These are phyloP conservation scores for Daboia siamensis DNA, from an alignment of 2,113 vertebrate genomes.

Conservation along the genomic window DNA sequence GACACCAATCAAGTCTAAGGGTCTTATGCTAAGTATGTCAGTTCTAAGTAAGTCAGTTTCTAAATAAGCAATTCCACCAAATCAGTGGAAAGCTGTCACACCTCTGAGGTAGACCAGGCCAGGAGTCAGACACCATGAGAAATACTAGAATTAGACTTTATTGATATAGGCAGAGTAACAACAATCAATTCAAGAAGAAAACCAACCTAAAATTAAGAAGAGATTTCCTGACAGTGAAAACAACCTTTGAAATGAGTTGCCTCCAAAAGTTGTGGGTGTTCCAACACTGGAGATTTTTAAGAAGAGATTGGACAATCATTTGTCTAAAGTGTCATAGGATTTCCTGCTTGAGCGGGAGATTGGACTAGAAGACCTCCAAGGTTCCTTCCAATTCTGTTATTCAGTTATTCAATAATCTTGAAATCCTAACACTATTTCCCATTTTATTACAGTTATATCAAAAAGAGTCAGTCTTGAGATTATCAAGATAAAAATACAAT, in stretches of 20 bases:
- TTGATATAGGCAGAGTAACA: neutral
- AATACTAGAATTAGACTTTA: neutral
- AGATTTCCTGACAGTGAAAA: neutral
- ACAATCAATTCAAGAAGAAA: neutral
- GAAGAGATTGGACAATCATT: neutral
- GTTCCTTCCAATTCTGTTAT: neutral
- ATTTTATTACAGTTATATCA: neutral
- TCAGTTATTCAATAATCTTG: neutral
- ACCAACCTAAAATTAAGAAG: neutral
- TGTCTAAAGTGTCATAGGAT: neutral
- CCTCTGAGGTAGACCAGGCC: neutral
- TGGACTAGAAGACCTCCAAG: neutral
- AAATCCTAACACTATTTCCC: neutral
- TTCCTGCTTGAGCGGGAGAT: neutral
- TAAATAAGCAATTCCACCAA: neutral
- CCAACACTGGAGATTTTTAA: neutral
- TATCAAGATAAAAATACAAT: neutral
- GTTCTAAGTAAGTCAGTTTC: neutral
- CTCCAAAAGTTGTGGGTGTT: neutral
- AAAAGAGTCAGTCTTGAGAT: neutral
- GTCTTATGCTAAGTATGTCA: neutral
- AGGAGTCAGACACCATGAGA: neutral
- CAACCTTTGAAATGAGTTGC: neutral
- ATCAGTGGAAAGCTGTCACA: neutral
- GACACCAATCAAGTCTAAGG: neutral